phyloP scores from a whole-genome alignment of 2,113 vertebrate species.

The Montifringilla adamsi region DNA sequence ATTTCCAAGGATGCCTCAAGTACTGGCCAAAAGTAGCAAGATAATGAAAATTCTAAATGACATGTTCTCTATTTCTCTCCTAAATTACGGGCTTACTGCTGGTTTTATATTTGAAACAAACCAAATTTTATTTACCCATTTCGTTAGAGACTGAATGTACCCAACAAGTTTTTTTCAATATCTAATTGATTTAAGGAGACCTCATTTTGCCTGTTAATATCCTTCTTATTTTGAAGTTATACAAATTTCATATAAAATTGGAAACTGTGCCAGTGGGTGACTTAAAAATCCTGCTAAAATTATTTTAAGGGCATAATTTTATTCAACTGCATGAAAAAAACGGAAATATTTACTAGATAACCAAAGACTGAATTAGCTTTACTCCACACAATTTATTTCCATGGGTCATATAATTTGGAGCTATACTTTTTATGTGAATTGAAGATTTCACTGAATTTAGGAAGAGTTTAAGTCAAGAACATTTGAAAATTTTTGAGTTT shows the following conservation, averaged over 20 bases:
- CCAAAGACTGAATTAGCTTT: background rate
- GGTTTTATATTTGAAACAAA: background rate
- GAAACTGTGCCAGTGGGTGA: background rate
- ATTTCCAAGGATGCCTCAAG: background rate
- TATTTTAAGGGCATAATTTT: background rate
- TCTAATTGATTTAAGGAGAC: background rate
- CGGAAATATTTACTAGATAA: background rate
- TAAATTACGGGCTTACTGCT: background rate
- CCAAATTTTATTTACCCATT: background rate
- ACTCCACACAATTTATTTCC: background rate
- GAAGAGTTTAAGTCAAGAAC: background rate
- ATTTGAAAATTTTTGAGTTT: background rate
- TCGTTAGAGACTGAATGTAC: background rate
- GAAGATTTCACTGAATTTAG: background rate
- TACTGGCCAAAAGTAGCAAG: background rate
- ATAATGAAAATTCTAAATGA: background rate
- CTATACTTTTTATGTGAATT: background rate
- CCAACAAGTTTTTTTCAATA: background rate
- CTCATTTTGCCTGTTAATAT: background rate
- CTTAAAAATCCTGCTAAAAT: background rate
- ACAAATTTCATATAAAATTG: background rate
- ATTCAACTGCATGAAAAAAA: background rate
- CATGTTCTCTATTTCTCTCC: background rate
- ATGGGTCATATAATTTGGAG: background rate
- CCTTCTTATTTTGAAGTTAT: background rate